Evolutionary conservation across 2,888 invertebrate genomes (phyloP).

Genomic region (Epinotia bilunana): DNA sequence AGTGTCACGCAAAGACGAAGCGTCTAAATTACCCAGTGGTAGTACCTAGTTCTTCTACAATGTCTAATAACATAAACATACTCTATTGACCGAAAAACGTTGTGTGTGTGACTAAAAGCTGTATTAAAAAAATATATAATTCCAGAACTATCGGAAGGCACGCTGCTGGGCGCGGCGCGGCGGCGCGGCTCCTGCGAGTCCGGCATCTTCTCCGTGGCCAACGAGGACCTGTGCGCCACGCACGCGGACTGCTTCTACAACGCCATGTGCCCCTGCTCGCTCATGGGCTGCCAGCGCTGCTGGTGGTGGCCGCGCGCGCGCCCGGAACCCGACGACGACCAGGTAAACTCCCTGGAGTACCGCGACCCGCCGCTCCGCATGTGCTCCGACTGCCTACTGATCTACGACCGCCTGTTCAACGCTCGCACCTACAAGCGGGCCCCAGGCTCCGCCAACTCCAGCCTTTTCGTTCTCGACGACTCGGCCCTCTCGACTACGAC

Average conservation of each 20-base stretch:
- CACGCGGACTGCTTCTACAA: conserved; percentile 63
- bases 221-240: conserved; percentile 87
- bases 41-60: no score
- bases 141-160: conserved; percentile 50
- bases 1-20: conserved; percentile 57
- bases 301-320: conserved; percentile 70
- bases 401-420: conserved; percentile 67
- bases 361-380: conserved; percentile 41
- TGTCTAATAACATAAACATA: no score
- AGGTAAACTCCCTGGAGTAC: conserved; percentile 51
- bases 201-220: conserved; percentile 95
- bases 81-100: no score
- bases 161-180: conserved; percentile 71
- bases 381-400: conserved; percentile 53
- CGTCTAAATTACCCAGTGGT: no score
- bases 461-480: conserved; percentile 85
- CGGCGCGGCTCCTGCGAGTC: conserved; percentile 94
- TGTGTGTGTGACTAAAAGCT: no score
- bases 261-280: conserved; percentile 75
- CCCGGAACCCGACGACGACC: conserved; percentile 50
- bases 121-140: background rate
- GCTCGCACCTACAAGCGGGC: conserved; percentile 47
- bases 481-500: conserved; percentile 80
- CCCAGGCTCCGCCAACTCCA: conserved; percentile 77
- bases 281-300: conserved; percentile 77